Evolutionary conservation across 2,113 vertebrate genomes (phyloP), one percentile per base, ranked within the genome.

Genomic region (Pseudopipra pipra): DNA sequence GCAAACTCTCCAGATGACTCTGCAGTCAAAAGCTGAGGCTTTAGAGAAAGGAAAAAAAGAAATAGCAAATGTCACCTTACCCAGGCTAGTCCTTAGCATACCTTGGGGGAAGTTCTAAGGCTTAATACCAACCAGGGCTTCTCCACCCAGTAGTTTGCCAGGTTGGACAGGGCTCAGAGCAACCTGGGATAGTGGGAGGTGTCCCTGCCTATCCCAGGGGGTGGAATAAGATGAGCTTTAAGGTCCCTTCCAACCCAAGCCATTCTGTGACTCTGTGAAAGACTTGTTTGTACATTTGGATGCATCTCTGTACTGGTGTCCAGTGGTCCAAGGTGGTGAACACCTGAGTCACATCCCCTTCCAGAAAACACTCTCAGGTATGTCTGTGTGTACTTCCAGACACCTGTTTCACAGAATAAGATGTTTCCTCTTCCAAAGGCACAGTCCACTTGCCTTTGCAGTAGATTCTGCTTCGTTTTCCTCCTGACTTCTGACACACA

Each of bases 221-320:
- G 14, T 62, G 55, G 31, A 49, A 37, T 33, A 23, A 16, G 35
- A 24, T 51, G 49, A 44, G 10, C 43, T 23, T 77, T 33, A 49
- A 56, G 23, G 15, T 51, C 27, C 30, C 18, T 77, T 84, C 47
- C 35, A 44, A 1, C 31, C 22, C 49, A 49, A 3, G 28, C 56
- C 43, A 3, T 27, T 16, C 7, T 59, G 52, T 17, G 33, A 46
- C 51, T 74, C 2, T 4, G 16, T 71, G 56, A 28, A 61, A 72
- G 44, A 6, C 19, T 31, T 33, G 14, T n/a, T 59, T 67, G 21
- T 51, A 33, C 68, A 17, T 91, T 41, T 73, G n/a, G 44, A 14
- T 90, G 44, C 3, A 1, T 87, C 19, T 74, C 18, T 55, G 0
- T 14, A 7, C 1, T 3, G 3, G 0, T 4, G 12, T 37, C 28